Conservation (phyloP, 2,113 vertebrate species). For the Laticauda colubrina region DNA sequence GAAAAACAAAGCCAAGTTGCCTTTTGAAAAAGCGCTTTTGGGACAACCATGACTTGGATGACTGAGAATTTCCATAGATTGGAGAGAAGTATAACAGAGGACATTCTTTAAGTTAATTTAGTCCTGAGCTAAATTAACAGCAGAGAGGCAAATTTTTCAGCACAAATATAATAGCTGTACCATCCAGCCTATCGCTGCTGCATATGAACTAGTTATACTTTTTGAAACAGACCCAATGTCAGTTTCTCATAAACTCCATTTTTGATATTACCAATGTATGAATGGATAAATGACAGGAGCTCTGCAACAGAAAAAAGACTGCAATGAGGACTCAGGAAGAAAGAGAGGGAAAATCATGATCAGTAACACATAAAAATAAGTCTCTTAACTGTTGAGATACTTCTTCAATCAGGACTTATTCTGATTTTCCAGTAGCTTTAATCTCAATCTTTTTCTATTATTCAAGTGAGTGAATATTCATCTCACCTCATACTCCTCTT, state of each 20-base stretch:
- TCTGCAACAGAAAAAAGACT: background rate
- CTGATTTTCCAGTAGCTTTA: background rate
- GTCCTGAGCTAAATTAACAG: background rate
- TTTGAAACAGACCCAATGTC: background rate
- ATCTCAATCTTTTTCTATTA: background rate
- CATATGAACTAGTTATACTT: background rate
- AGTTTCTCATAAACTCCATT: background rate
- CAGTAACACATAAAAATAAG: background rate
- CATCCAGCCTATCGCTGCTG: background rate
- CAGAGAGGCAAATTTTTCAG: background rate
- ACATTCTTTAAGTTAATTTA: background rate
- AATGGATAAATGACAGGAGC: background rate
- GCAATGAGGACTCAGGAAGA: background rate
- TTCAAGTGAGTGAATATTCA: fast-evolving
- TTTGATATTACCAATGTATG: background rate
- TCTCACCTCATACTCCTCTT: conserved; percentile 96
- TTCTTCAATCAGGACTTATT: background rate
- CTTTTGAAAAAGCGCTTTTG: background rate
- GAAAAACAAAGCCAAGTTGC: background rate
- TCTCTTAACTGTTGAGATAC: background rate
- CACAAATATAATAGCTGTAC: background rate
- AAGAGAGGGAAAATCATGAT: background rate
- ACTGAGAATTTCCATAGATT: background rate
- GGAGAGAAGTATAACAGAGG: background rate
- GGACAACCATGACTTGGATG: background rate